These are phyloP conservation scores for Chitala chitala DNA, from an alignment of 2,113 vertebrate species.

Conservation along the genomic window DNA sequence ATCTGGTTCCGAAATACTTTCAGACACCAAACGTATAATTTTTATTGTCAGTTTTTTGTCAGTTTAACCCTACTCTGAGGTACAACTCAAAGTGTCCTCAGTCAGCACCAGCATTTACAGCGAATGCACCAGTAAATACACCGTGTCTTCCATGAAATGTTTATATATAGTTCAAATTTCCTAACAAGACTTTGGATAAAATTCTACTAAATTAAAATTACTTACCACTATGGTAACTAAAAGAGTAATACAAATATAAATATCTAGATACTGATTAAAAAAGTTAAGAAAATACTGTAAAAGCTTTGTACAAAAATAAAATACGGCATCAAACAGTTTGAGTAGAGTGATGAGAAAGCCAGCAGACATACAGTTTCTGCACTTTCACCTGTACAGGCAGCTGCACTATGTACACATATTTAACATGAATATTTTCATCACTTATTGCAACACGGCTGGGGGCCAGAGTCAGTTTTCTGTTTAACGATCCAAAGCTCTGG, in stretches of 20 bases:
- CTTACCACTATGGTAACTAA: slow-evolving; percentile 2
- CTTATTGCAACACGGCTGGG: slow-evolving; percentile 12
- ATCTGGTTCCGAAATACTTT: too few relatives aligned
- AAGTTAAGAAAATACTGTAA: slow-evolving; percentile 34
- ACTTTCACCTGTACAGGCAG: slow-evolving; percentile 58
- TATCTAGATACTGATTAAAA: slow-evolving; percentile 39
- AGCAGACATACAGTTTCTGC: slow-evolving; percentile 30
- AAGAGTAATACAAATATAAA: slow-evolving; percentile 51
- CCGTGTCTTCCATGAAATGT: background rate
- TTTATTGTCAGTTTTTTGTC: too few relatives aligned
- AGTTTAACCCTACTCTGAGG: too few relatives aligned
- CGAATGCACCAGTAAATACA: background rate
- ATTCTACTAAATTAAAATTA: background rate
- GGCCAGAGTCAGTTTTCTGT: too few relatives aligned
- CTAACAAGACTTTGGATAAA: background rate
- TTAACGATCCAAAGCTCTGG: too few relatives aligned
- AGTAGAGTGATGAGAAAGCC: slow-evolving; percentile 31
- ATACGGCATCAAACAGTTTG: slow-evolving; percentile 30
- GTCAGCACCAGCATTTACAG: background rate
- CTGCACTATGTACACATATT: slow-evolving; percentile 67
- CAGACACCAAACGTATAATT: too few relatives aligned
- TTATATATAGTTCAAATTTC: background rate
- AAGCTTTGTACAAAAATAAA: slow-evolving; percentile 59
- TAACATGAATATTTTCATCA: slow-evolving; percentile 54
- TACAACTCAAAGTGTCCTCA: too few relatives aligned